phyloP scores from a whole-genome alignment of 2,113 vertebrate species.

The Suricata suricatta region DNA sequence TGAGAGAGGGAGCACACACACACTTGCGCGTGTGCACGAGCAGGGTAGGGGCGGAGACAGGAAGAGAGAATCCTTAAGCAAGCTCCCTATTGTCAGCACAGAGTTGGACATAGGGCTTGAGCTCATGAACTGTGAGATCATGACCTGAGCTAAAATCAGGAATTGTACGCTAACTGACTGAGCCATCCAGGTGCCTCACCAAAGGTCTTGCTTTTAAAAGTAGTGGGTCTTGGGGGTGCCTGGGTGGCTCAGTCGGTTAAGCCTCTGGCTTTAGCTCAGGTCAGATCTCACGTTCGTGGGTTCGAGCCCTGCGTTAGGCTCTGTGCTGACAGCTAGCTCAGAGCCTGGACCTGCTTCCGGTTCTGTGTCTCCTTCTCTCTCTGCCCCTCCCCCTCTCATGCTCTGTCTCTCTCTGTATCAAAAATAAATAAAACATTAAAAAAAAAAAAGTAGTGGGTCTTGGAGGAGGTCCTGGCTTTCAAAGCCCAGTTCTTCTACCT shows the following conservation, averaged over 20 bases:
- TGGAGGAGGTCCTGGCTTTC: neutral
- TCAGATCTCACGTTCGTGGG: too few relatives aligned
- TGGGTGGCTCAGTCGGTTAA: too few relatives aligned
- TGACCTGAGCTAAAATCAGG: neutral
- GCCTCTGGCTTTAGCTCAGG: too few relatives aligned
- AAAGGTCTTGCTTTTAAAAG: conserved; percentile 7
- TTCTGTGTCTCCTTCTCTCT: too few relatives aligned
- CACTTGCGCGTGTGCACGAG: too few relatives aligned
- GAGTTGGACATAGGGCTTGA: neutral
- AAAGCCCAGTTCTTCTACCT: neutral
- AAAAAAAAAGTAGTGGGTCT: neutral
- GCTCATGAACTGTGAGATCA: neutral
- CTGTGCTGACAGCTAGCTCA: too few relatives aligned
- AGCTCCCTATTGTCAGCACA: neutral
- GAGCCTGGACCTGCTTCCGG: too few relatives aligned
- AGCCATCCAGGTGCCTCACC: neutral
- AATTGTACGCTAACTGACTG: neutral
- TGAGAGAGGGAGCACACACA: too few relatives aligned
- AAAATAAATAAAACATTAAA: too few relatives aligned
- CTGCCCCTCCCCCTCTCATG: too few relatives aligned
- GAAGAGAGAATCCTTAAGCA: neutral
- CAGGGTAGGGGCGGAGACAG: neutral
- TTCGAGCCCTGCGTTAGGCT: too few relatives aligned
- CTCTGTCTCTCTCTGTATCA: too few relatives aligned
- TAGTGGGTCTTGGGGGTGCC: neutral